Evolutionary conservation across 2,888 invertebrate genomes (phyloP).

Genomic region (Dichetophora obliterata): DNA sequence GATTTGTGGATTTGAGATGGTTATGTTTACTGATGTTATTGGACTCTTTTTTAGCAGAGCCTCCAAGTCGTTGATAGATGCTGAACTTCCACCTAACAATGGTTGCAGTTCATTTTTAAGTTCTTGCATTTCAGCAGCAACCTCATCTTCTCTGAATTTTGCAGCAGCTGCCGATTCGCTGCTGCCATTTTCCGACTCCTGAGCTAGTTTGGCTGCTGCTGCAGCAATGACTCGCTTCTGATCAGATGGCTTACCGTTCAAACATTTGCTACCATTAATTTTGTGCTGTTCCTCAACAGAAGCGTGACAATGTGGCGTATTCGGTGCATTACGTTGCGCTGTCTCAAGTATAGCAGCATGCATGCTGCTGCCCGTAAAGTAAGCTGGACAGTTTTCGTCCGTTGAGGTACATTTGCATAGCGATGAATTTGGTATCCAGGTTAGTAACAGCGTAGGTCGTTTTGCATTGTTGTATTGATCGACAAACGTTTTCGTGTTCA

Average conservation of each 20-base stretch:
- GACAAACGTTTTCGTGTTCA: constrained; percentile 85
- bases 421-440: constrained; percentile 95
- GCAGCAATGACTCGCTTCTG: constrained; percentile 67
- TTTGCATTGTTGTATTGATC: constrained; percentile 83
- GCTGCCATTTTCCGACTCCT: not conserved
- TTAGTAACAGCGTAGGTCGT: constrained; percentile 86
- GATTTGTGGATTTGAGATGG: constrained; percentile 80
- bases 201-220: not conserved
- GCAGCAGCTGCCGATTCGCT: constrained; percentile 13
- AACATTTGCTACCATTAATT: not conserved
- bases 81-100: constrained; percentile 64
- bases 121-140: constrained; percentile 66
- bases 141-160: constrained; percentile 49
- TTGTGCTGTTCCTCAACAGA: not conserved
- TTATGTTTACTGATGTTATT: constrained; percentile 77
- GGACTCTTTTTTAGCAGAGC: constrained; percentile 71
- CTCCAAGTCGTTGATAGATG: constrained; percentile 64
- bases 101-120: constrained; percentile 69
- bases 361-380: constrained; percentile 31
- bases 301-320: not conserved
- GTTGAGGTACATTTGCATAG: constrained; percentile 87
- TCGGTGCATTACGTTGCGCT: constrained; percentile 1
- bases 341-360: constrained; percentile 5
- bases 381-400: constrained; percentile 72
- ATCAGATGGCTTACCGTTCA: constrained; percentile 72